Evolutionary conservation across 2,797 vertebrate genomes (phyloP), one percentile per base, ranked within the genome.

Genomic region (Microcaecilia unicolor): DNA sequence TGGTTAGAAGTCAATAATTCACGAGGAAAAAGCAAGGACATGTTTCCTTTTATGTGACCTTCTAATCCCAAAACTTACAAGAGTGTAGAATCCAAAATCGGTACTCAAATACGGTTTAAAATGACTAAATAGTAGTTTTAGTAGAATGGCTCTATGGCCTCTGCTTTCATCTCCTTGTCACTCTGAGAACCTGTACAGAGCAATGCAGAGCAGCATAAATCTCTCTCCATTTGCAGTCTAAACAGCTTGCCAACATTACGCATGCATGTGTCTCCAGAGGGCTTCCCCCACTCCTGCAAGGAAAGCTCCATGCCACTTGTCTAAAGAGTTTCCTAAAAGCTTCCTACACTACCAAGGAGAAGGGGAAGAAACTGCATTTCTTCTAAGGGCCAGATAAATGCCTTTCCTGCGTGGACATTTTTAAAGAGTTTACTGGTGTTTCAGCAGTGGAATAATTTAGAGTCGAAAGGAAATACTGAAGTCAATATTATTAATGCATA

Each of bases 121-220:
- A 31, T 16, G 38, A 18, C 21, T 31, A 21, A 25, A 36, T 38
- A 23, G 32, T 10, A 31, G 48, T 22, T 35, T 50, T 6, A 51
- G 9, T 16, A 25, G 6, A 34, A 29, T 44, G 60, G 61, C 28
- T 37, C 56, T 5, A 9, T 12, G 34, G 34, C 38, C 22, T 28
- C 10, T 28, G 37, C 41, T 27, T 4, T 30, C 31, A 50, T 47
- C 37, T 16, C 15, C 27, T 31, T 57, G 36, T 44, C 47, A 54
- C 28, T 40, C 43, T 48, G 29, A 40, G 50, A 46, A 40, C 34
- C 25, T 28, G 59, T 11, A 55, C 25, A 53, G 48, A 53, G 32
- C 42, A 34, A 46, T 44, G 12, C 48, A 18, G 10, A 62, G 15
- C 38, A 43, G 52, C 54, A 66, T 60, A 60, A 56, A 60, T 1